Conservation (phyloP, 2,797 vertebrate genomes). For the Pelobates cultripes region DNA sequence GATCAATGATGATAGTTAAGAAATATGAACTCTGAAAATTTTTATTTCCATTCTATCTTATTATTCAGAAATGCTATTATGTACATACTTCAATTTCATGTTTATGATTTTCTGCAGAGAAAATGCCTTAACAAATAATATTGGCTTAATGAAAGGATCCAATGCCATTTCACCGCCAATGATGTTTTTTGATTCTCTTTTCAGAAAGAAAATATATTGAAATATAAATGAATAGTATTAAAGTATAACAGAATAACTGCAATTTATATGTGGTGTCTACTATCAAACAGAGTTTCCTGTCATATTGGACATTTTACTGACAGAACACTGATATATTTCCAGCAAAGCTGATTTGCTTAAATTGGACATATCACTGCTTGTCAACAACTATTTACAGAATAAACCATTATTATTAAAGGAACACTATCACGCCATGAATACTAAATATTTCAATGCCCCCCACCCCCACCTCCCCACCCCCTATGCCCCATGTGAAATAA, state of each 20-base stretch:
- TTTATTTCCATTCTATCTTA: constrained; percentile 29
- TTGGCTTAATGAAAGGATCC: constrained; percentile 44
- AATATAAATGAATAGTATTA: background rate
- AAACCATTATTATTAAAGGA: too few relatives aligned
- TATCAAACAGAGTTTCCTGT: too few relatives aligned
- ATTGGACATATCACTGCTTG: too few relatives aligned
- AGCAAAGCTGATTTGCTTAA: too few relatives aligned
- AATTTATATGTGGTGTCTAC: background rate
- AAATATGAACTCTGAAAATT: constrained; percentile 35
- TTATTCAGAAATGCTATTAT: constrained; percentile 38
- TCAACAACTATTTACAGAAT: too few relatives aligned
- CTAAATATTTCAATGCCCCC: too few relatives aligned
- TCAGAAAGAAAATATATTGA: constrained; percentile 7
- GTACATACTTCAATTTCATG: constrained; percentile 43
- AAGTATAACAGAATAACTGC: background rate
- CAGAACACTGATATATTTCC: too few relatives aligned
- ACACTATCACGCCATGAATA: too few relatives aligned
- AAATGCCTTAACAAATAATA: constrained; percentile 43
- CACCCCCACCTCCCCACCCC: too few relatives aligned
- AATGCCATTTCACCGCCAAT: constrained; percentile 9
- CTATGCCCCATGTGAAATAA: too few relatives aligned
- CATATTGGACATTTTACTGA: too few relatives aligned
- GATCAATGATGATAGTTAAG: constrained; percentile 29
- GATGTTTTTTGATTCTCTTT: constrained; percentile 18
- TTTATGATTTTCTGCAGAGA: constrained; percentile 17